Conservation (phyloP, 2,888 invertebrate genomes). For the Drosophila neutralis region DNA sequence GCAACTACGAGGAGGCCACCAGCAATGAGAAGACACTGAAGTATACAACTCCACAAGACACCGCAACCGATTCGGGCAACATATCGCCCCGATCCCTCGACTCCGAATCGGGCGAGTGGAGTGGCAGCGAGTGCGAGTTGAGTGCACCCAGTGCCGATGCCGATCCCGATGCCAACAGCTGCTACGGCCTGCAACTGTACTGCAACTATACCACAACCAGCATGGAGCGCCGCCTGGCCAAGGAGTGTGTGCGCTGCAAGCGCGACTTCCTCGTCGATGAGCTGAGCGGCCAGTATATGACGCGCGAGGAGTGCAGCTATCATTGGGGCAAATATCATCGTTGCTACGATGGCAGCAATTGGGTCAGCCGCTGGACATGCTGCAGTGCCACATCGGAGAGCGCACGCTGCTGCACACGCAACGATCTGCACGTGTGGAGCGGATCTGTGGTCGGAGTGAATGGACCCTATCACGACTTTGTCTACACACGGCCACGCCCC, state of each 20-base stretch:
- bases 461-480: conserved; percentile 90
- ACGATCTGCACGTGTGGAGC: conserved; percentile 91
- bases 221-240: conserved; percentile 83
- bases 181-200: conserved; percentile 56
- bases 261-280: conserved; percentile 89
- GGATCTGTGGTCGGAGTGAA: conserved; percentile 90
- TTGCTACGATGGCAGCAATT: conserved; percentile 44
- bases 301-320: conserved; percentile 91
- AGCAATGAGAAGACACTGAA: not conserved
- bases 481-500: conserved; percentile 85
- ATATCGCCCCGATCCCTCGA: conserved; percentile 86
- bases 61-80: conserved; percentile 86
- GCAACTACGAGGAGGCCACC: conserved; percentile 25
- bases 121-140: conserved; percentile 67
- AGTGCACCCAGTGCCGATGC: conserved; percentile 75
- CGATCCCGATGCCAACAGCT: conserved; percentile 30
- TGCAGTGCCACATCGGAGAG: conserved; percentile 85
- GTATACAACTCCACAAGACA: not conserved
- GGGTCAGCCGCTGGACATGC: conserved; percentile 86
- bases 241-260: conserved; percentile 90
- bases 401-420: conserved; percentile 88
- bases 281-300: conserved; percentile 89
- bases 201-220: conserved; percentile 38
- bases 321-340: conserved; percentile 93
- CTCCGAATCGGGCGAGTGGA: conserved; percentile 75